Conservation (phyloP, 2,113 vertebrate genomes). For the Larimichthys crocea region DNA sequence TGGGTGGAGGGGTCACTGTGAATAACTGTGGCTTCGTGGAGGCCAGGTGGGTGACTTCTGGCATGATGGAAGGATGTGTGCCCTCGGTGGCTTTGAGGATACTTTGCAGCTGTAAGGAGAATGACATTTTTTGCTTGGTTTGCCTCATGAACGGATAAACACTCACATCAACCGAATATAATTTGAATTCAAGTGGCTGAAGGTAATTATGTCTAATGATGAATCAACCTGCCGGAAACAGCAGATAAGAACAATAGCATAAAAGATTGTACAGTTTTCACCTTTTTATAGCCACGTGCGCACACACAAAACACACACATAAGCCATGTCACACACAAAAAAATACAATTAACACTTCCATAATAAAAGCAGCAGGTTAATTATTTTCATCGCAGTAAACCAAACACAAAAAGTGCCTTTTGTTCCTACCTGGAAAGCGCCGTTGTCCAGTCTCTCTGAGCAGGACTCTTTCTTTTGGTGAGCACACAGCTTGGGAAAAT, state of each 20-base stretch:
- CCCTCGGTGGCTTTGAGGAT: neutral
- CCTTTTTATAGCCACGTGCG: neutral
- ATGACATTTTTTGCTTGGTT: neutral
- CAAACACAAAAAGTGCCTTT: neutral
- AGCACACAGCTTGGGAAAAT: slow-evolving; percentile 40
- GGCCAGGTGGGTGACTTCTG: slow-evolving; percentile 35
- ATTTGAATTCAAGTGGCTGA: neutral
- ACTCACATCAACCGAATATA: neutral
- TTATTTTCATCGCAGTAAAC: slow-evolving; percentile 5
- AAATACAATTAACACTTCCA: neutral
- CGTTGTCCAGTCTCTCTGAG: slow-evolving; percentile 28
- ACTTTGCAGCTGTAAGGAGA: neutral
- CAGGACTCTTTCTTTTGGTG: slow-evolving; percentile 49
- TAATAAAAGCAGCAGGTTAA: slow-evolving; percentile 10
- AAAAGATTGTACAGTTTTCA: neutral
- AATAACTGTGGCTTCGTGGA: slow-evolving; percentile 29
- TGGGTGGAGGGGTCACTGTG: slow-evolving; percentile 7
- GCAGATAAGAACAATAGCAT: neutral
- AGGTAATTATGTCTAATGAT: neutral
- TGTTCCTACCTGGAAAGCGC: slow-evolving; percentile 48
- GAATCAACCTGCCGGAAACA: neutral
- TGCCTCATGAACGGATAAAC: neutral
- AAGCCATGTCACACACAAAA: neutral
- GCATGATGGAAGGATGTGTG: slow-evolving; percentile 50
- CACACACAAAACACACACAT: neutral